Evolutionary conservation across 1,140 invertebrate species (phyloP), one percentile per base, ranked within the genome.

Genomic region (Tribolium castaneum): DNA sequence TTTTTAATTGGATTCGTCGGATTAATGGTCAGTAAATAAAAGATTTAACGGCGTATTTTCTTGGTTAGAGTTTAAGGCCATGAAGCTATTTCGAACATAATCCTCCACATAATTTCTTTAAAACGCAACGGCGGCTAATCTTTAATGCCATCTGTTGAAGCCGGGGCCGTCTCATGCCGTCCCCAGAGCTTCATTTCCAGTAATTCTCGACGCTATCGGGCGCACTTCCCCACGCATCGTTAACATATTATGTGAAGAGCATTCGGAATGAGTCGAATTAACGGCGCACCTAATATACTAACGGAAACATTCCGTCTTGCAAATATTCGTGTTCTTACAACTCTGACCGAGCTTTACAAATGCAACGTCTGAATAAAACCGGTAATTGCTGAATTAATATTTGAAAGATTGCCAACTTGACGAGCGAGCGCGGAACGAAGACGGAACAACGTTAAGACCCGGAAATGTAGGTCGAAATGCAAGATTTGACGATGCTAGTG

Each of bases 191-290:
- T 75, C 52, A 52, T 75, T 75, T 56, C 51, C 19, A 75, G 51
- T 75, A 75, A 75, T 75, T 75, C 72, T 75, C 52, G 54, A 39
- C 72, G 72, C 72, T 75, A 75, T 75, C 72, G 72, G 59, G 50
- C 74, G 62, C 74, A 78, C 74, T 79, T 78, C 62, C 78, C 59
- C 77, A 80, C 78, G 80, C 80, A 80, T 80, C 80, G 78, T 80
- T 80, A 80, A 78, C 80, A 77, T 80, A 80, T 80, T 80, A 80
- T 79, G 80, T 80, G 80, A 77, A 79, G 77, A 74, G 80, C 80
- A 80, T 80, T 74, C 70, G 45, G 59, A 80, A 80, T 80, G 80
- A 80, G 77, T 30, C 49, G 56, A 77, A 80, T 76, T 80, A 80
- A 78, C 70, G 59, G 34, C 34, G 10, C 59, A 66, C 30, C 54